Evolutionary conservation across 2,797 vertebrate genomes (phyloP).

Genomic region (Sparidentex hasta): DNA sequence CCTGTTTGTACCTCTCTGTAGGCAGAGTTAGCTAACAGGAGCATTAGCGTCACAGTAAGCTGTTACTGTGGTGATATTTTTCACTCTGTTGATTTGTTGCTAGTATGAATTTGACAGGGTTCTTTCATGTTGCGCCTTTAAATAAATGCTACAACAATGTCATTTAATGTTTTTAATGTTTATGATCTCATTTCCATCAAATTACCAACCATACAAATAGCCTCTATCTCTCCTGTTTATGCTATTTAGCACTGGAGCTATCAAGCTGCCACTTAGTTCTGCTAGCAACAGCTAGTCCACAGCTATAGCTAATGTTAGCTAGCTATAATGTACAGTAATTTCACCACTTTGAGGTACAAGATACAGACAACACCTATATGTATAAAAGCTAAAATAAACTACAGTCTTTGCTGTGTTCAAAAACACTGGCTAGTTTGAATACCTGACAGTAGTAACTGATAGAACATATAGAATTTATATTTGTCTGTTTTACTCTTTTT

Average conservation of each 20-base stretch:
- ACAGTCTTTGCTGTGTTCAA: no score
- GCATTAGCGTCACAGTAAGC: no score
- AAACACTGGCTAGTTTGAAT: no score
- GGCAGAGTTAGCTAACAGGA: no score
- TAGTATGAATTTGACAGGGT: no score
- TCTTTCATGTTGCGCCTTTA: no score
- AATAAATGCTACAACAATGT: background rate
- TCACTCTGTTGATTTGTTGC: no score
- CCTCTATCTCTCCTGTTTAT: background rate
- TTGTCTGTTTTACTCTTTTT: background rate
- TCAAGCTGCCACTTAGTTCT: background rate
- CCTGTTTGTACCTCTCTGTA: no score
- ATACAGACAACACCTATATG: no score
- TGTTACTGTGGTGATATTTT: no score
- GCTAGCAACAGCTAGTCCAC: background rate
- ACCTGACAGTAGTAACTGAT: background rate
- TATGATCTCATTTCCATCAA: background rate
- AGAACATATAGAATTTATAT: background rate
- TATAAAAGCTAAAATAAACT: no score
- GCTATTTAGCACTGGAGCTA: background rate
- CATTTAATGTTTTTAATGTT: background rate
- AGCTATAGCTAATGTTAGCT: background rate
- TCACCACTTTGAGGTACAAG: background rate
- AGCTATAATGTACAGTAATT: background rate
- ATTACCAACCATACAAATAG: background rate